These are phyloP conservation scores for Nasonia longicornis DNA, from an alignment of 1,140 invertebrate species.

Conservation along the genomic window DNA sequence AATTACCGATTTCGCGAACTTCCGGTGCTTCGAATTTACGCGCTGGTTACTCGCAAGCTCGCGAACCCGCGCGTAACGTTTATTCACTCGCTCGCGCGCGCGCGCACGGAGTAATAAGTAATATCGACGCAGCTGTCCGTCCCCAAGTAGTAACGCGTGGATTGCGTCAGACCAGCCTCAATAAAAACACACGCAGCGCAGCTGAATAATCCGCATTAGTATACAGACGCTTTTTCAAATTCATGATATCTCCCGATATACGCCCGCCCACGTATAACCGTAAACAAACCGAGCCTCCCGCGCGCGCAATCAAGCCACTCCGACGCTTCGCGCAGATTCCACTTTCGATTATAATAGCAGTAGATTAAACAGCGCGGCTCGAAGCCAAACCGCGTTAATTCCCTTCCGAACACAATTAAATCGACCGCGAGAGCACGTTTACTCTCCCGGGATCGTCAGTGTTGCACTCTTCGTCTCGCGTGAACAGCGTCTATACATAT, in stretches of 20 bases:
- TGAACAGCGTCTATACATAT: too few species aligned
- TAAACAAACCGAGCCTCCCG: background rate
- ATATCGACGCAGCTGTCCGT: too few species aligned
- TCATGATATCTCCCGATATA: background rate
- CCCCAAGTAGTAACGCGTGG: background rate
- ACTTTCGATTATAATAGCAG: constrained; percentile 23
- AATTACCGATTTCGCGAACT: background rate
- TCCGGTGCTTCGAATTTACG: background rate
- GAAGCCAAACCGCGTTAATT: constrained; percentile 11
- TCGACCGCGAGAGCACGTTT: background rate
- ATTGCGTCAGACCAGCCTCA: background rate
- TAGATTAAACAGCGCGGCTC: background rate
- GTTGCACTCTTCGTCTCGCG: too few species aligned
- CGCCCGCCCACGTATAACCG: background rate
- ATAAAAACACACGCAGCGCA: too few species aligned
- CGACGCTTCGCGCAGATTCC: background rate
- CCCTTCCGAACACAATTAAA: constrained; percentile 14
- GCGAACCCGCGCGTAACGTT: background rate
- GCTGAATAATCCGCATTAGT: too few species aligned
- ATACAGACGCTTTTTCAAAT: background rate
- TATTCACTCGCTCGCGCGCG: too few species aligned
- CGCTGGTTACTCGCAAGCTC: background rate
- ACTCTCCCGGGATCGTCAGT: too few species aligned
- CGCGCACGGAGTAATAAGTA: too few species aligned
- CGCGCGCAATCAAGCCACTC: background rate